A percentile compares a stretch with the other conserved stretches of the same genome.
These are phyloP conservation scores for Datnioides undecimradiatus DNA, from an alignment of 2,113 vertebrate genomes.

Conservation along the genomic window DNA sequence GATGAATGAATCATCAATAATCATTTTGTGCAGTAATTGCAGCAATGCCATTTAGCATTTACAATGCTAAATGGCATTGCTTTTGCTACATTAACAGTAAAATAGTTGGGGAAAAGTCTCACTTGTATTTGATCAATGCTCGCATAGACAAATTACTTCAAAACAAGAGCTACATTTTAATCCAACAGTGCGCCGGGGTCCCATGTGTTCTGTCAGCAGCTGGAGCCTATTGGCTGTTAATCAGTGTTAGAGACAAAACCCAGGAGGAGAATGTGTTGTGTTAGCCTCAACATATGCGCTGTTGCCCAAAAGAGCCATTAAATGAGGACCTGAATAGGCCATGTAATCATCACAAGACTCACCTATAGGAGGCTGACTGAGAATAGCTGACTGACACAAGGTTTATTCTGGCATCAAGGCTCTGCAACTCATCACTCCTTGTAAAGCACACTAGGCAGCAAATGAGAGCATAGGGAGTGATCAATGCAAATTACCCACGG, in stretches of 20 bases:
- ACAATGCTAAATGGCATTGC: not conserved
- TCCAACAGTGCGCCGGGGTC: not conserved
- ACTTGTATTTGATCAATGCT: slow-evolving; percentile 9
- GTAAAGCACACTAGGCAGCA: slow-evolving; percentile 39
- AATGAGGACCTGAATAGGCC: not conserved
- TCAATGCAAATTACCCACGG: slow-evolving; percentile 69
- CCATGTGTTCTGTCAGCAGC: slow-evolving; percentile 17
- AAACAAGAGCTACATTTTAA: slow-evolving; percentile 31
- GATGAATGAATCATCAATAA: slow-evolving; percentile 54
- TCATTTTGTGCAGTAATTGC: slow-evolving; percentile 43
- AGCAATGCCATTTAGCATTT: too few species aligned
- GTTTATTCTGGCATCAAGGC: slow-evolving; percentile 36
- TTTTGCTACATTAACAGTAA: slow-evolving; percentile 25
- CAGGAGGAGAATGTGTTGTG: not conserved
- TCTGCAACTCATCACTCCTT: slow-evolving; percentile 38
- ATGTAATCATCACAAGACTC: slow-evolving; percentile 4
- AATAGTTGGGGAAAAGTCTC: not conserved
- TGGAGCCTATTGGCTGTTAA: slow-evolving; percentile 21
- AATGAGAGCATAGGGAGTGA: slow-evolving; percentile 60
- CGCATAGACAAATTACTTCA: not conserved
- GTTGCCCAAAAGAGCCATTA: slow-evolving; percentile 3
- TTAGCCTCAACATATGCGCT: slow-evolving; percentile 2
- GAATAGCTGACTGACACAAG: slow-evolving; percentile 25
- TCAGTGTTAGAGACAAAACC: slow-evolving; percentile 2
- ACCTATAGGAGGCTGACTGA: not conserved